A percentile compares a stretch with the other conserved stretches of the same genome.
Evolutionary conservation across 2,113 vertebrate species (phyloP).

Genomic region (Picathartes gymnocephalus): DNA sequence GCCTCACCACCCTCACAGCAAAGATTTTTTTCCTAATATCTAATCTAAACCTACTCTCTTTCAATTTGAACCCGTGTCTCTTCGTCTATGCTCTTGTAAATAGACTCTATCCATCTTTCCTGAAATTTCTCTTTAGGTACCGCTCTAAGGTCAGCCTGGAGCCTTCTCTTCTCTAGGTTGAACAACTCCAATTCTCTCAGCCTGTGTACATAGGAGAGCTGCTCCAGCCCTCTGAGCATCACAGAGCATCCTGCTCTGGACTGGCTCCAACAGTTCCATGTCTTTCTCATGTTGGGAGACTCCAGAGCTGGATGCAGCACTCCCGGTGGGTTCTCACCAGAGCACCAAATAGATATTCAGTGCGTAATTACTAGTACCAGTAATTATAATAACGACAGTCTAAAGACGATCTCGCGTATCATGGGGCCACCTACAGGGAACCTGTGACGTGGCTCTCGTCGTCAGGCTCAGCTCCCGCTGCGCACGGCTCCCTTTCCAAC

Average conservation of each 20-base stretch:
- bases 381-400: accelerated
- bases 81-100: neutral
- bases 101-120: neutral
- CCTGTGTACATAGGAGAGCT: accelerated
- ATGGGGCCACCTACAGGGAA: neutral
- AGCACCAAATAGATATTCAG: neutral
- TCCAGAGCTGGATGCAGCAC: neutral
- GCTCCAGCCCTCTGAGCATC: neutral
- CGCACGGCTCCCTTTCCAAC: accelerated
- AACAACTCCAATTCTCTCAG: neutral
- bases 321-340: neutral
- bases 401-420: accelerated
- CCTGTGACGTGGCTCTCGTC: accelerated
- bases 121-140: neutral
- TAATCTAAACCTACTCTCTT: neutral
- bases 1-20: neutral
- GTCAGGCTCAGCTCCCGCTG: neutral
- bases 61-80: neutral
- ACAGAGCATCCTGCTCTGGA: neutral
- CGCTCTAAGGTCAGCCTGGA: neutral
- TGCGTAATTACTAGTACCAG: accelerated
- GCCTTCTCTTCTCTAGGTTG: neutral
- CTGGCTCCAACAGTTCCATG: neutral
- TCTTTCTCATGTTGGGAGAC: neutral
- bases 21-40: neutral